Base-by-base conservation (phyloP, 2,113 vertebrate species). In the Oreochromis aureus region DNA sequence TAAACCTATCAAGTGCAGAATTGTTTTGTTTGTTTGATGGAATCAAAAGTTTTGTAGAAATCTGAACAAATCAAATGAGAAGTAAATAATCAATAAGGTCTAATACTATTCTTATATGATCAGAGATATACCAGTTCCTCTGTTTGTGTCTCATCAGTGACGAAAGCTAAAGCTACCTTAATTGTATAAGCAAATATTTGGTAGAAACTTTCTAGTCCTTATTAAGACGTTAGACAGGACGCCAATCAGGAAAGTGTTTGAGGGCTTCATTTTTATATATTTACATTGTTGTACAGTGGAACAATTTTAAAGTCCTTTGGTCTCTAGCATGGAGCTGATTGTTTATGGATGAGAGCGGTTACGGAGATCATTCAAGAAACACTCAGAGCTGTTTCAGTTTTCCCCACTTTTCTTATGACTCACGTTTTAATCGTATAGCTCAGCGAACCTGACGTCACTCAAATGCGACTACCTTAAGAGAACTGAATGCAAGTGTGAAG, bases 71-170 rank as follows among this genome's bases (percentile, higher is more conserved):
- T 55, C n/a, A 4, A 55, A 55, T 12, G 54, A 55, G n/a, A 55
- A 22, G 10, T 22, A 55, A 24, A 55, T 12, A 55, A 55, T 55
- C 10, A 55, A 55, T 22, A 55, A 4, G 54, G 10, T 55, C n/a
- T 55, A 55, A 24, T 55, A 24, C 3, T 4, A 0, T 6, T 24
- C 0, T 12, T 55, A 55, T 0, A 55, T 22, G 54, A 55, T 55
- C 54, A 4, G n/a, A 54, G 0, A 54, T 54, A 0, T 54, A 0
- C 51, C 0, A 54, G 10, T 22, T 55, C 54, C n/a, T 22, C 0
- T 55, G 54, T 55, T 12, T 55, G 54, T 55, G 10, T 0, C n/a
- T 55, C 53, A 55, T 22, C 1, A 55, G 53, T 6, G 22, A 55
- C 3, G 10, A 22, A 55, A 55, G 53, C 53, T 55, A 22, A 30